These are phyloP conservation scores for Aphidius colemani DNA, from an alignment of 2,888 invertebrate genomes.

Conservation along the genomic window DNA sequence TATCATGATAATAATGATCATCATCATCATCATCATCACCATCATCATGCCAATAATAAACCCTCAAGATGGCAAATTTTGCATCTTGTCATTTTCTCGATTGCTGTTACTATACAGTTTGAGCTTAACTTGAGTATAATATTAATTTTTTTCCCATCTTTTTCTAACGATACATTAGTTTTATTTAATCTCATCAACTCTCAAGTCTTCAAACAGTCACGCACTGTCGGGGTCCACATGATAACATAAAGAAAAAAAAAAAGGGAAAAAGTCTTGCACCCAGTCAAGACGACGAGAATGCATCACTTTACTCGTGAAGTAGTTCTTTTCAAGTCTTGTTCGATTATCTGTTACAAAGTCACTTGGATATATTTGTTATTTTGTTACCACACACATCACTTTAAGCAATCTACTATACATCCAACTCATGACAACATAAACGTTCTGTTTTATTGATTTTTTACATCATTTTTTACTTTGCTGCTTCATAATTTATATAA, in stretches of 20 bases:
- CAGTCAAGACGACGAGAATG: conserved; percentile 1
- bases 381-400: too few species aligned
- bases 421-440: too few species aligned
- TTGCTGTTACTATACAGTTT: conserved; percentile 4
- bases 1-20: too few species aligned
- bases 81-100: conserved; percentile 8
- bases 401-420: too few species aligned
- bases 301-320: conserved; percentile 14
- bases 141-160: conserved; percentile 1
- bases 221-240: conserved; percentile 20
- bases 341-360: conserved; percentile 11
- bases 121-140: background rate
- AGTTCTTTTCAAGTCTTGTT: conserved; percentile 13
- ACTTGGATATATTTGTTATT: background rate
- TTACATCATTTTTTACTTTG: too few species aligned
- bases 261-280: background rate
- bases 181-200: conserved; percentile 4
- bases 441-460: too few species aligned
- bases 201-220: conserved; percentile 22
- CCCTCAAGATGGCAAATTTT: conserved; percentile 13
- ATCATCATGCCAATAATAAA: background rate
- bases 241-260: background rate
- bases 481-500: too few species aligned
- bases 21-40: too few species aligned
- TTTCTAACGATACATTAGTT: background rate